Conservation (phyloP, 1,140 invertebrate genomes). For the Drosophila persimilis region DNA sequence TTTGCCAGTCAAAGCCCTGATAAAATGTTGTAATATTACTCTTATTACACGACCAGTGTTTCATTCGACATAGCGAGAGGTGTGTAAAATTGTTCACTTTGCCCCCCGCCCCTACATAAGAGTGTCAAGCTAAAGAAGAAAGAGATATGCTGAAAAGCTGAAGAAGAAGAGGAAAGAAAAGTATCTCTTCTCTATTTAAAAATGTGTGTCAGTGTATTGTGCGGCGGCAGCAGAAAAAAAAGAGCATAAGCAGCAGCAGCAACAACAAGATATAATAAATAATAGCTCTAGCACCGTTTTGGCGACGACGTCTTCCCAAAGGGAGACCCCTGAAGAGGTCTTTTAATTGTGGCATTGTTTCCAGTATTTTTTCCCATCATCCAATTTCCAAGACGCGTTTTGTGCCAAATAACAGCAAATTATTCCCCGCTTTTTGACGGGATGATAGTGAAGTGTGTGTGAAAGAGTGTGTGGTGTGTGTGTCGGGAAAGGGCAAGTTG, state of each 20-base stretch:
- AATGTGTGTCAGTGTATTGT: constrained; percentile 81
- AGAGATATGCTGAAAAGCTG: constrained; percentile 71
- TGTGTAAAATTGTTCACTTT: constrained; percentile 45
- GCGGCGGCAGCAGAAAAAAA: constrained; percentile 23
- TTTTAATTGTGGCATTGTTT: constrained; percentile 65
- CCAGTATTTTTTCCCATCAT: constrained; percentile 65
- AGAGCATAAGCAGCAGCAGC: constrained; percentile 14
- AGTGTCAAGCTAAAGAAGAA: constrained; percentile 53
- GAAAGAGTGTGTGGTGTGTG: no score
- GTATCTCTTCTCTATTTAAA: constrained; percentile 79
- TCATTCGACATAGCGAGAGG: constrained; percentile 55
- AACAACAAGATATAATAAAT: constrained; percentile 69
- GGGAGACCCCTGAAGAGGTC: constrained; percentile 30
- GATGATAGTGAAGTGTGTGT: no score
- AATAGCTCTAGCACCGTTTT: constrained; percentile 69
- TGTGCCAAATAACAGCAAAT: constrained; percentile 68
- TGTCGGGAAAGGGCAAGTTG: no score
- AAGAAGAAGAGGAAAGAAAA: constrained; percentile 56
- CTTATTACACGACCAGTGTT: constrained; percentile 51
- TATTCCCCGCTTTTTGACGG: neutral
- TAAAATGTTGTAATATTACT: constrained; percentile 68
- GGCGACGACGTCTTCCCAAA: constrained; percentile 52
- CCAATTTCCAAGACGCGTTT: constrained; percentile 51
- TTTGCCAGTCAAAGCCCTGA: constrained; percentile 13
- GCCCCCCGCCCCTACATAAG: constrained; percentile 27